These are phyloP conservation scores for Lepas anatifera DNA, from an alignment of 2,888 invertebrate species.

Conservation along the genomic window DNA sequence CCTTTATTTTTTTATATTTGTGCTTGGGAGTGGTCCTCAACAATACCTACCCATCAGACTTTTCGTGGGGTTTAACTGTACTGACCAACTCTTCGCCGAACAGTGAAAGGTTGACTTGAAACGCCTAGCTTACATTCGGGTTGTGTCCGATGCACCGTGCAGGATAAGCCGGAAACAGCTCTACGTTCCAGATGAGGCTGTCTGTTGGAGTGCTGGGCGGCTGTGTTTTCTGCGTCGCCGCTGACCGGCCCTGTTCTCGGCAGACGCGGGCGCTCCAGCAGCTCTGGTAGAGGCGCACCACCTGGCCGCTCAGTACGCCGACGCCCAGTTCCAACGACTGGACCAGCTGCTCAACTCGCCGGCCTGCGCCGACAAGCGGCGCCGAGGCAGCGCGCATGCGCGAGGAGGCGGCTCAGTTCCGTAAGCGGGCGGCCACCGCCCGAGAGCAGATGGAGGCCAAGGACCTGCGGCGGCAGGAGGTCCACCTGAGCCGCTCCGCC, in stretches of 20 bases:
- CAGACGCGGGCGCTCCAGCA: neutral
- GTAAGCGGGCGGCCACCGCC: neutral
- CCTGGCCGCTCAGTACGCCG: constrained; percentile 10
- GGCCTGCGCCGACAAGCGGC: neutral
- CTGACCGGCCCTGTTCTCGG: neutral
- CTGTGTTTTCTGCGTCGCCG: neutral
- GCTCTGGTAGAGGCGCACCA: neutral
- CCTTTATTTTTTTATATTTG: no score
- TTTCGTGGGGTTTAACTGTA: no score
- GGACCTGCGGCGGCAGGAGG: constrained; percentile 9
- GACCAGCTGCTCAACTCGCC: neutral
- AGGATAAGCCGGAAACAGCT: no score
- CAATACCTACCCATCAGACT: no score
- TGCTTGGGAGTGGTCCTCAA: no score
- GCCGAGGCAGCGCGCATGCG: neutral
- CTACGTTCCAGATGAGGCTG: no score
- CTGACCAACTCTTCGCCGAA: no score
- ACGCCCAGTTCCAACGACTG: neutral
- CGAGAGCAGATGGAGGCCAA: no score
- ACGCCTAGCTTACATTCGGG: no score
- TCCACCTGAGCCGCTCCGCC: constrained; percentile 16
- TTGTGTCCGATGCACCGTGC: no score
- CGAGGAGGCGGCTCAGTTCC: neutral
- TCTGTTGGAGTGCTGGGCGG: no score
- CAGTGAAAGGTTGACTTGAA: no score